Base-by-base conservation (phyloP, 2,797 vertebrate species). In the Enteromius radiatus region DNA sequence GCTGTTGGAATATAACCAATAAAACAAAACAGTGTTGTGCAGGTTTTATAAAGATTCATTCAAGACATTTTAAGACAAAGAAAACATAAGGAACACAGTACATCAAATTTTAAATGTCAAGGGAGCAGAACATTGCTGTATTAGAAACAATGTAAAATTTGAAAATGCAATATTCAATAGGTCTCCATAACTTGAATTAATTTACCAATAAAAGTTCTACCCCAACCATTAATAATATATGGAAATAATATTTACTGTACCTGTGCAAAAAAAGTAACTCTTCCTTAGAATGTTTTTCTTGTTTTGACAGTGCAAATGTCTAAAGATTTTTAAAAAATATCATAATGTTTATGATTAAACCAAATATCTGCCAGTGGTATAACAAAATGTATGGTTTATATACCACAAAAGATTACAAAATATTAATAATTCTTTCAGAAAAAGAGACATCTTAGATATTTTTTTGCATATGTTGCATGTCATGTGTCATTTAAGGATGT, bases 11-110 rank as follows among this genome's bases (percentile, higher is more conserved):
- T 41, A n/a, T 8, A n/a, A 73, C 47, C 52, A 67, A n/a, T 36
- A 12, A 59, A 86, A 83, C 76, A 84, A 84, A 59, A 61, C 5
- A 0, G 26, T 7, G 14, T 28, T 31, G 14, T 63, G 59, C 14
- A 31, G 14, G 26, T 31, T 63, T 63, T 17, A 31, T 63, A 17
- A 63, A 63, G 14, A 31, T 15, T 7, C 28, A 31, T 17, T 28
- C 14, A 28, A 63, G 26, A 63, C 2, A 12, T 28, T 28, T 63
- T 64, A 33, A 64, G 7, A 63, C 11, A 15, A 63, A 28, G 28
- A 19, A 33, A 31, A 63, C 5, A 6, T 7, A 31, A 63, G 6
- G 61, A 19, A 33, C 7, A 10, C 52, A 61, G 56, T 61, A 28
- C 26, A 28, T 15, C 26, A 61, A 61, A 15, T 28, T 28, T 2